Evolutionary conservation across 2,113 vertebrate genomes (phyloP), one percentile per base, ranked within the genome.

Genomic region (Corythoichthys intestinalis): DNA sequence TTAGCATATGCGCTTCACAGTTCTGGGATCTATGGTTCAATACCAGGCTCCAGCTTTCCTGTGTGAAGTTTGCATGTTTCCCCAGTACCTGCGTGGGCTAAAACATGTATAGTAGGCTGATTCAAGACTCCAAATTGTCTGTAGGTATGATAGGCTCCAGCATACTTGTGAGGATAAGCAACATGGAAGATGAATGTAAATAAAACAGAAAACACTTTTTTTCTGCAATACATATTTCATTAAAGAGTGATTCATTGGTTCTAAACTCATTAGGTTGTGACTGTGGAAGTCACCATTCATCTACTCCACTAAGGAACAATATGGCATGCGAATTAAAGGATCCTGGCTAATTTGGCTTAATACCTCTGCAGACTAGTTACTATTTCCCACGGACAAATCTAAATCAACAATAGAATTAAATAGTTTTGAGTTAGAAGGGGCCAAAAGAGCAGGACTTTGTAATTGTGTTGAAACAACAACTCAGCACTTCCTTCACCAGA

Each of bases 361-460:
- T n/a, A 54, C 39, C 15, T 50, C 38, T 48, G 64, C 61, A 62
- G 56, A 65, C 62, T 69, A 20, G 14, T 44, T 44, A 44, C 28
- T 14, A 49, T 47, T 78, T 66, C 70, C 52, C 74, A 66, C 4
- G 71, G 39, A 65, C 75, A 69, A 64, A 73, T 81, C 63, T 63
- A 34, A 20, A 0, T 46, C 44, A 66, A 79, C 47, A 68, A 72
- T 69, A 14, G 4, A 50, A 61, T 9, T n/a, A 3, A 37, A 65
- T 50, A 34, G 28, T 49, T 56, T 44, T 44, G 57, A 44, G 63
- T 20, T 13, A 65, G 58, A 37, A 37, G 3, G 46, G 15, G 47
- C 4, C 17, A 20, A 7, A 67, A 47, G 47, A 71, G 14, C 38
- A 34, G 34, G 11, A 44, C 47, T 62, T n/a, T 67, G 44, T 44